Percentiles rank a stretch among this genome's conserved stretches.
Evolutionary conservation across 2,797 vertebrate species (phyloP).

Genomic region (Alcedo quadribrachys): DNA sequence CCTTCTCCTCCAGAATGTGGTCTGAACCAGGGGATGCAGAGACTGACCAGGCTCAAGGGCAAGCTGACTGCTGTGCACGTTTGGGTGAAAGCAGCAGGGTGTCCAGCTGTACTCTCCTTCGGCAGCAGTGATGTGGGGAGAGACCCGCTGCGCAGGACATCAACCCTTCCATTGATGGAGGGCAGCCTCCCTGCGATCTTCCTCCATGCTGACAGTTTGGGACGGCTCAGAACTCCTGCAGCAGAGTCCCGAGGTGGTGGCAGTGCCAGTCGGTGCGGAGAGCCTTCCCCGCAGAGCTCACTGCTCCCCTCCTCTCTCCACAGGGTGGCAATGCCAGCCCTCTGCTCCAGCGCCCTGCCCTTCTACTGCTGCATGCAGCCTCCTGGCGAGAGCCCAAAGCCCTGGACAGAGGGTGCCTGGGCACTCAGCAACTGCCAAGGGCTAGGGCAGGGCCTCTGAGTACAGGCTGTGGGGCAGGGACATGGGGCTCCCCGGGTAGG

Average conservation of each 20-base stretch:
- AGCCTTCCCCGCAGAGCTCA: background rate
- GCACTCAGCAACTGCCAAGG: rapidly evolving
- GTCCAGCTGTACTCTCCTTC: rapidly evolving
- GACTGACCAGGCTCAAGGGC: rapidly evolving
- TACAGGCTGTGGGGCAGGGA: background rate
- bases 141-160: background rate
- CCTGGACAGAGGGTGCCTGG: background rate
- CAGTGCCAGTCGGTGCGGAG: background rate
- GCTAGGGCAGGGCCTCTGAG: rapidly evolving
- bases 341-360: background rate
- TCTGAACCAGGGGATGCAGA: background rate
- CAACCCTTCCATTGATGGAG: rapidly evolving
- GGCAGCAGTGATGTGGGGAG: rapidly evolving
- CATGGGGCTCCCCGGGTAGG: rapidly evolving
- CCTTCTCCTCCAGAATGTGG: rapidly evolving
- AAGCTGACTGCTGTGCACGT: rapidly evolving
- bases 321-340: conserved; percentile 70
- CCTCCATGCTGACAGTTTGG: background rate
- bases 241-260: background rate
- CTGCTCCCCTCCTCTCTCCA: conserved; percentile 40
- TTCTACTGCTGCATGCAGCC: background rate
- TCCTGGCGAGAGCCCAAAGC: background rate
- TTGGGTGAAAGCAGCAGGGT: background rate
- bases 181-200: background rate
- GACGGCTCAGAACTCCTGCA: rapidly evolving